Evolutionary conservation across 2,888 invertebrate genomes (phyloP), one percentile per base, ranked within the genome.

Genomic region (Tetanocera ferruginea): DNA sequence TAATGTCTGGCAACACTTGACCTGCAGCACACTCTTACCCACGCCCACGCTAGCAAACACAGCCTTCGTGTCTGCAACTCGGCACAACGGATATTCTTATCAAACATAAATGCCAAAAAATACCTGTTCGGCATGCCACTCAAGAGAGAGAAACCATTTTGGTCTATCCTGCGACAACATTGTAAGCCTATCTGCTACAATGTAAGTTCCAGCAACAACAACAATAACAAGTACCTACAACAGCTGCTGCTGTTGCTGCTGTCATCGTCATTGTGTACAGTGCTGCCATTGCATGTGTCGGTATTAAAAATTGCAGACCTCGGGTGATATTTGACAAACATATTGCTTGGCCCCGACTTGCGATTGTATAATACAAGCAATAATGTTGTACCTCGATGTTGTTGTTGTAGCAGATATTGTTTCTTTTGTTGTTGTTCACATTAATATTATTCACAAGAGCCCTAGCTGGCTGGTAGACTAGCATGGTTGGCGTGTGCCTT

Each of bases 91-190:
- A 19, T 19, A 17, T 43, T 69, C 51, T 19, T 60, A 60, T 60
- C 57, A 60, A 60, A 8, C 28, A 60, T 28, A 60, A 60, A 28
- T 51, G 71, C 71, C 72, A 55, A 72, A 69, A 69, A 60, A 64
- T 66, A 64, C 49, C 31, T 64, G 74, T 31, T 74, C 34, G 34
- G 62, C 19, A 31, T 49, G 51, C 64, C 64, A 64, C 74, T 64
- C 74, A 74, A 74, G 64, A 74, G 74, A 43, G 51, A 74, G 74
- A 43, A 28, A 11, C 43, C 69, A 51, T 51, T 69, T 28, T 51
- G n/a, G n/a, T 23, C 69, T 69, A 23, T 51, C 69, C 49, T 51
- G 69, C 19, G 51, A 25, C 25, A 69, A 34, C 67, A 43, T 23
- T 67, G n/a, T 19, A 37, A 67, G 43, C 25, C 28, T 25, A 25